These are phyloP conservation scores for Urocyon cinereoargenteus DNA, from an alignment of 2,797 vertebrate genomes.

Conservation along the genomic window DNA sequence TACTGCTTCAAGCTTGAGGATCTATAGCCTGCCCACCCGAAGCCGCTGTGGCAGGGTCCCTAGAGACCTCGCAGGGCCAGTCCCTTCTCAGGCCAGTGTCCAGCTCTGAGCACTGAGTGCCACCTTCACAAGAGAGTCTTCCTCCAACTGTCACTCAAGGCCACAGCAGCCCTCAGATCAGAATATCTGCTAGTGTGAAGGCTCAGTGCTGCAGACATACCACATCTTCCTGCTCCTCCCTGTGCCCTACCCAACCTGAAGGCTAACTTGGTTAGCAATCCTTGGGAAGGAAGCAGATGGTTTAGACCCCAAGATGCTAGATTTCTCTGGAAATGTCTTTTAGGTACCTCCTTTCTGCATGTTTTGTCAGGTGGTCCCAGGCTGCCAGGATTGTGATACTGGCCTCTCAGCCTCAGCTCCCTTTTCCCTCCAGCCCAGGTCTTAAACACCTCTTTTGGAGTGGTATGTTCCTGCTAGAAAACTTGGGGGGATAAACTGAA, in stretches of 20 bases:
- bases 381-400: not conserved
- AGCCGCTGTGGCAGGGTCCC: too few relatives aligned
- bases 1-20: not conserved
- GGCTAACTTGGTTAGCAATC: not conserved
- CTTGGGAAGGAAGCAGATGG: not conserved
- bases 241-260: not conserved
- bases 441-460: not conserved
- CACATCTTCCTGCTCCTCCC: not conserved
- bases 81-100: not conserved
- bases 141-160: not conserved
- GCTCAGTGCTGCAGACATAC: not conserved
- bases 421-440: not conserved
- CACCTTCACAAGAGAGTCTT: not conserved
- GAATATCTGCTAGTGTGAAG: not conserved
- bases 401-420: not conserved
- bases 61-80: not conserved
- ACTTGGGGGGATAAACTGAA: not conserved
- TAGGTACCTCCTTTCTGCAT: not conserved
- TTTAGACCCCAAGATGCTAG: not conserved
- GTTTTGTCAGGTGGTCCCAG: not conserved
- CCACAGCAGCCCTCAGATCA: not conserved
- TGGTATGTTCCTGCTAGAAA: not conserved
- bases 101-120: not conserved
- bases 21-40: not conserved
- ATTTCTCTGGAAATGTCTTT: constrained; percentile 15